These are phyloP conservation scores for Laothoe populi DNA, from an alignment of 2,888 invertebrate genomes.

Conservation along the genomic window DNA sequence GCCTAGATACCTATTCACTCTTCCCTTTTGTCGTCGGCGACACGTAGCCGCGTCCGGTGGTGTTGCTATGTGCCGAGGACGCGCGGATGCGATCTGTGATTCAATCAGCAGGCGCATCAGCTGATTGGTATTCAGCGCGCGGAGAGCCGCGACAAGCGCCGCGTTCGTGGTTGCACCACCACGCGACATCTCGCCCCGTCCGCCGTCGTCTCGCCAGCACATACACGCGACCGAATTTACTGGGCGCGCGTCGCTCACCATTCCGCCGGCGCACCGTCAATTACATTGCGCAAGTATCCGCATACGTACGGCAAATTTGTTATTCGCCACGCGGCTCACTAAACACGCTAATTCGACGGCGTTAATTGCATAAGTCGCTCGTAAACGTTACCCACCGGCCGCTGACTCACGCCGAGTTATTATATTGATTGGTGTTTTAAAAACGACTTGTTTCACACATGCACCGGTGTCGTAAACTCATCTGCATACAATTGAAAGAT, in stretches of 20 bases:
- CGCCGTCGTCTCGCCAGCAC: constrained; percentile 30
- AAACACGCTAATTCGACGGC: constrained; percentile 49
- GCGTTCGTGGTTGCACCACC: constrained; percentile 45
- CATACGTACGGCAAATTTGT: constrained; percentile 49
- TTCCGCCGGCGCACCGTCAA: constrained; percentile 61
- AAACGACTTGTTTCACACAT: constrained; percentile 35
- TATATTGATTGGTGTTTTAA: constrained; percentile 32
- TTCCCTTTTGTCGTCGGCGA: constrained; percentile 32
- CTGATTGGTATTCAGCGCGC: constrained; percentile 27
- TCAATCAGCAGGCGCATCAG: not conserved
- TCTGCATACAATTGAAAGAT: constrained; percentile 49
- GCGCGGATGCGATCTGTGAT: constrained; percentile 6
- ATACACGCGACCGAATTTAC: constrained; percentile 34
- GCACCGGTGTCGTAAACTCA: constrained; percentile 29
- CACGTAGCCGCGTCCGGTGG: constrained; percentile 29
- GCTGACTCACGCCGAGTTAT: constrained; percentile 29
- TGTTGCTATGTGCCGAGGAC: constrained; percentile 9
- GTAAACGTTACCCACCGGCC: constrained; percentile 32
- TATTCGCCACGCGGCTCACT: constrained; percentile 53
- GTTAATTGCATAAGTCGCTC: constrained; percentile 64
- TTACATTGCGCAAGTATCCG: constrained; percentile 66
- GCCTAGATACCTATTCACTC: too few relatives aligned
- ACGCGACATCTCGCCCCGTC: constrained; percentile 33
- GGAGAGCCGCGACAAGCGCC: constrained; percentile 40
- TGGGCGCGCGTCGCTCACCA: constrained; percentile 52